Evolutionary conservation across 1,140 invertebrate species (phyloP).

Genomic region (Muscidifurax raptorellus): DNA sequence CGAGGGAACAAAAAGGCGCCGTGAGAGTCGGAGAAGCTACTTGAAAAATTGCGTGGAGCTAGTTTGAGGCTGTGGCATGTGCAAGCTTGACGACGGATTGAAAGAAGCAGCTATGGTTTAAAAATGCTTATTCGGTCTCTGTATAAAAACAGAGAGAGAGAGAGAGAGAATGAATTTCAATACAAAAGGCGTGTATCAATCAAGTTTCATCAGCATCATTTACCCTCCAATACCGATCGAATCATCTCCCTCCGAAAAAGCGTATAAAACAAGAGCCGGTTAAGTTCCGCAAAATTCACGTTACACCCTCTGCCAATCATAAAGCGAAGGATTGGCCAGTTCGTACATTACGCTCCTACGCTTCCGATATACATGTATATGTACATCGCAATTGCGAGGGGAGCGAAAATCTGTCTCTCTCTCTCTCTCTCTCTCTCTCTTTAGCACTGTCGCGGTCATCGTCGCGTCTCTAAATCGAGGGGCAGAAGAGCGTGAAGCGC

Average conservation of each 20-base stretch:
- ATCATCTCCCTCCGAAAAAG: too few species aligned
- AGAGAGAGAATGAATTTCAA: too few species aligned
- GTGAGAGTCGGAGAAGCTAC: conserved; percentile 27
- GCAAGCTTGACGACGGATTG: not conserved
- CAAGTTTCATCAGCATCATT: too few species aligned
- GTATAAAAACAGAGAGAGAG: too few species aligned
- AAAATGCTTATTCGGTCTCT: too few species aligned
- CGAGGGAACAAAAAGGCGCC: not conserved
- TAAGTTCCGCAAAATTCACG: too few species aligned
- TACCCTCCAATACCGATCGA: too few species aligned
- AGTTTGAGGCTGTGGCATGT: not conserved
- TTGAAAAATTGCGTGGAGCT: not conserved
- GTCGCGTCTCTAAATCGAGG: conserved; percentile 27
- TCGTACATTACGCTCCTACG: not conserved
- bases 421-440: too few species aligned
- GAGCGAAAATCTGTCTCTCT: not conserved
- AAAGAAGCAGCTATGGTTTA: not conserved
- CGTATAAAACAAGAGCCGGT: too few species aligned
- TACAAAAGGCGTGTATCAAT: too few species aligned
- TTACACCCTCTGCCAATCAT: not conserved
- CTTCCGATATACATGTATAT: not conserved
- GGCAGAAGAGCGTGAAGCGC: conserved; percentile 69
- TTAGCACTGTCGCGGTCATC: not conserved
- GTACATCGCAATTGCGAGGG: not conserved
- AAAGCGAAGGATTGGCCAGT: conserved; percentile 52